A percentile compares a stretch with the other conserved stretches of the same genome.
These are phyloP conservation scores for Onychomys leucogaster DNA, from an alignment of 2,797 vertebrate genomes.

Conservation along the genomic window DNA sequence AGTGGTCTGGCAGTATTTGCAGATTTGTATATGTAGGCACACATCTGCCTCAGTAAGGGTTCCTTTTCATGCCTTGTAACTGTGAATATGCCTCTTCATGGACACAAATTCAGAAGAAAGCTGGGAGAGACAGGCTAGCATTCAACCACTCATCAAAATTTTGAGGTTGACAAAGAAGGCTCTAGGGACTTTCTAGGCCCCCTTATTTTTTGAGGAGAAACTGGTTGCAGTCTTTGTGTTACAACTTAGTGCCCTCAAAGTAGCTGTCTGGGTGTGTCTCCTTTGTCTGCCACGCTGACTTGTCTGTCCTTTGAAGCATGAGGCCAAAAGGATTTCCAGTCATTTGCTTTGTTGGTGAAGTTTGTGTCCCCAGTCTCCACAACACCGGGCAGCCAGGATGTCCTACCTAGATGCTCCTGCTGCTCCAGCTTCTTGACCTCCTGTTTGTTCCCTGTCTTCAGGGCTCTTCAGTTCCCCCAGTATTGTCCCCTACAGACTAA, in stretches of 20 bases:
- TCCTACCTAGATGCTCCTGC: not conserved
- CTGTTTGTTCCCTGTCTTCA: conserved; percentile 62
- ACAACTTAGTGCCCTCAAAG: not conserved
- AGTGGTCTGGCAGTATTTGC: not conserved
- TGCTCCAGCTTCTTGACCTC: conserved; percentile 53
- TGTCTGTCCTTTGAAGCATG: not conserved
- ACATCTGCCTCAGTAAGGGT: not conserved
- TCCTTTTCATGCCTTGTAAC: not conserved
- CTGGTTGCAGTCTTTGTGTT: not conserved
- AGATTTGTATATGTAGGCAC: not conserved
- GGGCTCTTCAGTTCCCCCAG: conserved; percentile 50
- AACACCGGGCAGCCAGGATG: not conserved
- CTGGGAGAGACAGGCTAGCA: not conserved
- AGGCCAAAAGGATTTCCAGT: not conserved
- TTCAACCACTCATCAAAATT: not conserved
- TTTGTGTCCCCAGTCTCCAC: not conserved
- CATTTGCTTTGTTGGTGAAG: not conserved
- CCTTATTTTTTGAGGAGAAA: not conserved
- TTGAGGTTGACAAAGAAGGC: not conserved
- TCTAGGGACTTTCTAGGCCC: not conserved
- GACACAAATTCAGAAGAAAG: not conserved
- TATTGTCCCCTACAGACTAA: conserved; percentile 71
- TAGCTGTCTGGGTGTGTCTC: not conserved
- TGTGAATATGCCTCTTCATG: not conserved
- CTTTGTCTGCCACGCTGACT: not conserved